Evolutionary conservation across 2,113 vertebrate species (phyloP).

Genomic region (Microcebus griseorufus): DNA sequence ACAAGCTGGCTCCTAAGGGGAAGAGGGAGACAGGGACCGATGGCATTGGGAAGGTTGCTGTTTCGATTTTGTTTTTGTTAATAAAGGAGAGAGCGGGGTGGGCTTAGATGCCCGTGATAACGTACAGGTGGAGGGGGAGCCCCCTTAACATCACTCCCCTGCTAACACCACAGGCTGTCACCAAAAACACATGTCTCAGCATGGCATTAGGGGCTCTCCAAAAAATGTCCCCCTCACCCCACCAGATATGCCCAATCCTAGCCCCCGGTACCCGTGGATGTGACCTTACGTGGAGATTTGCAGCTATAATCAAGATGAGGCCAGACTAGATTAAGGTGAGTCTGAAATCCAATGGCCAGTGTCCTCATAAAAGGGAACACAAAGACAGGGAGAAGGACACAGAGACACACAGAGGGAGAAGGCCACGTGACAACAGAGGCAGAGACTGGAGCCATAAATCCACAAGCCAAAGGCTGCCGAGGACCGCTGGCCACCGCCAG

Average conservation of each 20-base stretch:
- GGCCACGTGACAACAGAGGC: neutral
- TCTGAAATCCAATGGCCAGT: neutral
- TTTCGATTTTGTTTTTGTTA: neutral
- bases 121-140: neutral
- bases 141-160: no score
- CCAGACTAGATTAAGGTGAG: neutral
- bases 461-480: accelerated
- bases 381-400: no score
- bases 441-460: neutral
- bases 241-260: neutral
- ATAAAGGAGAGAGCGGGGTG: neutral
- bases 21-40: neutral
- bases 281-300: neutral
- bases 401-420: neutral
- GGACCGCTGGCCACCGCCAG: no score
- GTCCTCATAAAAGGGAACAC: neutral
- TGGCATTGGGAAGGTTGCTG: neutral
- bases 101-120: neutral
- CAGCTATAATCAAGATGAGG: neutral
- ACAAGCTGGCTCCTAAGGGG: neutral
- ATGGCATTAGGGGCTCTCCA: accelerated
- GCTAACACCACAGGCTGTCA: neutral
- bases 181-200: neutral
- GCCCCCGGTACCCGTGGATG: no score
- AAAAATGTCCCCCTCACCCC: no score